Base-by-base conservation (phyloP, 2,888 invertebrate genomes). In the Pilophorus perplexus region DNA sequence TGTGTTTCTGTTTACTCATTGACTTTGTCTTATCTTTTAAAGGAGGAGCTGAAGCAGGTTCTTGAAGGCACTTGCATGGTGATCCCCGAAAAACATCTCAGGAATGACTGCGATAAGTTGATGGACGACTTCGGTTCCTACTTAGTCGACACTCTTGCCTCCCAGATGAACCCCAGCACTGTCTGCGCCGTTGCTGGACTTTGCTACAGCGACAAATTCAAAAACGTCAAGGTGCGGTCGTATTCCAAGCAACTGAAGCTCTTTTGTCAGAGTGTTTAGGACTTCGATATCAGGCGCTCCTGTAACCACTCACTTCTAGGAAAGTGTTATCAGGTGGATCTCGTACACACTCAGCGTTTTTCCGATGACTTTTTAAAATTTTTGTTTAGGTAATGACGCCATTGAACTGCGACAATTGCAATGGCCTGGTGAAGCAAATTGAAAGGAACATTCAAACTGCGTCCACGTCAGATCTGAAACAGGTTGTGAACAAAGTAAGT, bases 111-210 rank as follows among this genome's bases (percentile, higher is more conserved):
- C 75, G 83, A 85, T 68, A 85, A 84, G 73, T 73, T 93, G 64
- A 89, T 87, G 0, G 92, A 94, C 75, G 83, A 93, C 74, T 93
- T 90, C 75, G 87, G 92, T 55, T 90, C 92, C 0, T 90, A 94
- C 75, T 77, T 94, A 65, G 85, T 93, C 27, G 93, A 94, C 75
- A 89, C 91, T 0, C 78, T 94, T 48, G 86, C 90, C 1, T 93
- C 93, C 0, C 83, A 93, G 78, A 93, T 94, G 93, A 88, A 94
- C 79, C 93, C 93, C 0, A 87, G 89, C 75, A 84, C 87, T 33
- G 93, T 93, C 33, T 93, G 93, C 76, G 84, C 89, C 0, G 89
- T 92, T 10, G 90, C 93, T 59, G 93, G 93, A 0, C 83, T 93
- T 4, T 93, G 93, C 74, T 93, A 93, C 76, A 92, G 83, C 25